phyloP scores from a whole-genome alignment of 2,113 vertebrate species.

The Gallinago jamesoni region DNA sequence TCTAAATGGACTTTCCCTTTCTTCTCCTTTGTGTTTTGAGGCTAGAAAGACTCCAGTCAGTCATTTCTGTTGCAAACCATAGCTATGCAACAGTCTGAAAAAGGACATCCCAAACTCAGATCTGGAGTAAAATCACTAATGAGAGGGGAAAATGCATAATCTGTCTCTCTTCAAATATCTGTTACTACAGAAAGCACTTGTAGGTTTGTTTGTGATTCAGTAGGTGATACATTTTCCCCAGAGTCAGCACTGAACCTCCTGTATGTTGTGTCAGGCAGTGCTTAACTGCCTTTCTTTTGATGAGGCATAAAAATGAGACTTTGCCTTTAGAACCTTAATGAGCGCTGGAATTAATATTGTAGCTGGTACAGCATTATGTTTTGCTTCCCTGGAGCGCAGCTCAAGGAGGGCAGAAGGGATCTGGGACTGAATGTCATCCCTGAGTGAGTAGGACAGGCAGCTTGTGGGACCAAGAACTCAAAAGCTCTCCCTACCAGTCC shows the following conservation, averaged over 20 bases:
- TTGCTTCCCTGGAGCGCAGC: background rate
- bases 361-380: background rate
- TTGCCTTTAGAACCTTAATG: background rate
- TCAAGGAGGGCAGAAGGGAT: background rate
- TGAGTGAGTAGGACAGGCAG: rapidly evolving
- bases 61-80: background rate
- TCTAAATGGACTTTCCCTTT: background rate
- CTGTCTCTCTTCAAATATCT: background rate
- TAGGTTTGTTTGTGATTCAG: background rate
- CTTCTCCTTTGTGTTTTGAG: background rate
- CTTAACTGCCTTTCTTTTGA: background rate
- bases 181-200: background rate
- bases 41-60: background rate
- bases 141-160: background rate
- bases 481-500: background rate
- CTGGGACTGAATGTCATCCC: background rate
- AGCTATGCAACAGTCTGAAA: background rate
- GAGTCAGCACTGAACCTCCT: background rate
- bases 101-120: background rate
- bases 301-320: background rate
- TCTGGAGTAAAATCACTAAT: background rate
- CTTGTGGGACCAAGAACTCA: background rate
- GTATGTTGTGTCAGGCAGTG: background rate
- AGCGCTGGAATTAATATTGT: background rate
- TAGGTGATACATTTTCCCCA: background rate